phyloP scores from a whole-genome alignment of 2,113 vertebrate genomes.

The Dipodomys merriami region DNA sequence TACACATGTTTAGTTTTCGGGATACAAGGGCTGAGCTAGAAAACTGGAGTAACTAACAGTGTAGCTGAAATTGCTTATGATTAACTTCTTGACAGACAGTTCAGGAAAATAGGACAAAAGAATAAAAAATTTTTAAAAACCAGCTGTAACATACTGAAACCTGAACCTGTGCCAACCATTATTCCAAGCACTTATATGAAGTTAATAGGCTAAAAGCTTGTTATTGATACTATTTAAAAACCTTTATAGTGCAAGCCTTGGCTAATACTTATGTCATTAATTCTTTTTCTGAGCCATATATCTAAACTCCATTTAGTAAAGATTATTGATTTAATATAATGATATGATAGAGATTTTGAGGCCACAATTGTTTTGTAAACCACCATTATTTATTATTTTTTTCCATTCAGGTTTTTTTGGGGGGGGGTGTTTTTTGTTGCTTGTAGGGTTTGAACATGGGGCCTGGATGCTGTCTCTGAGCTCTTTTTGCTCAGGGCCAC shows the following conservation, averaged over 20 bases:
- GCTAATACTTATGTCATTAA: neutral
- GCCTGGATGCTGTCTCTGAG: too few relatives aligned
- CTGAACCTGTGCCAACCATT: neutral
- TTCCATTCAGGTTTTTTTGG: too few relatives aligned
- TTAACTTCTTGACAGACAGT: neutral
- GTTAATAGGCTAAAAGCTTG: neutral
- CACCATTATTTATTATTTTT: neutral
- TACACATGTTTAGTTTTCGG: neutral
- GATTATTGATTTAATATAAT: neutral
- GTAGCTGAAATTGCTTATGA: neutral
- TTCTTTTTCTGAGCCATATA: neutral
- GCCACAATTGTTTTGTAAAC: neutral
- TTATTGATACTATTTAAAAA: neutral
- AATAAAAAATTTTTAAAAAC: neutral
- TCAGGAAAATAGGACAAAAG: neutral
- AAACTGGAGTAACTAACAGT: neutral
- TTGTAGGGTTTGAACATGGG: too few relatives aligned
- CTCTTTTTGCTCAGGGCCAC: too few relatives aligned
- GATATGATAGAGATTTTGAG: neutral
- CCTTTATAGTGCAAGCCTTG: neutral
- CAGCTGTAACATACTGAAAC: neutral
- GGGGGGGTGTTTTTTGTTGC: too few relatives aligned
- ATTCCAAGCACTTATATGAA: neutral
- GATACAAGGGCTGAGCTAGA: neutral
- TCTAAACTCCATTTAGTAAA: constrained; percentile 1